Base-by-base conservation (phyloP, 1,140 invertebrate genomes). In the Epicauta chinensis region DNA sequence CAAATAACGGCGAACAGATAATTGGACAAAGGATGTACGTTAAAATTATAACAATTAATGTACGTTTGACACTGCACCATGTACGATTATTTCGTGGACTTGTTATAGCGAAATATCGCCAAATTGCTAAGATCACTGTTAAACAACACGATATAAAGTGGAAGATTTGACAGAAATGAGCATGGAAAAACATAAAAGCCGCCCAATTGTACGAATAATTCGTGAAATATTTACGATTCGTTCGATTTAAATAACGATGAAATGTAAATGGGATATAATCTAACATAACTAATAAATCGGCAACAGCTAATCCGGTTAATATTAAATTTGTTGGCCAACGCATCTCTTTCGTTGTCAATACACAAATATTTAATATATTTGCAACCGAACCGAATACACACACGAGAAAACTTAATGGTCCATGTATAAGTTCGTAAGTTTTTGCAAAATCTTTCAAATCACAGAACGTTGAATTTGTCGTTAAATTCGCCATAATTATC, bases 101-200 rank as follows among this genome's bases (percentile, higher is more conserved):
- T 0, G 81, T 85, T 1, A 96, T 89, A 1, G 90, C 91, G n/a
- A 97, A 83, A 67, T 93, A 97, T 5, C 93, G 77, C 89, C 94
- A 97, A 4, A 97, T 83, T 0, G 93, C 93, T 31, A 97, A 69
- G 1, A 89, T 89, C 0, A 97, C 86, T 0, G 93, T 96, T 50
- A 97, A 69, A 82, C 89, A 95, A 47, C 94, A 95, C 0, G 91
- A 92, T 37, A 95, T 88, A 0, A 93, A 95, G 70, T 98, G 93
- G 64, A 86, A 84, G 0, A 93, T 87, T 71, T 89, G 80, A 6
- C 78, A 77, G 67, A 93, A 95, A 56, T 91, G 81, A 2, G 86
- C 87, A 68, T 93, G 89, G 57, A 92, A 86, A 41, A 89, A 77
- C 1, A 90, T 83, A 66, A 89, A 93, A 2, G 84, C 75, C 0